A percentile compares a stretch with the other conserved stretches of the same genome.
These are phyloP conservation scores for Microtus richardsoni DNA, from an alignment of 2,113 vertebrate genomes.

Conservation along the genomic window DNA sequence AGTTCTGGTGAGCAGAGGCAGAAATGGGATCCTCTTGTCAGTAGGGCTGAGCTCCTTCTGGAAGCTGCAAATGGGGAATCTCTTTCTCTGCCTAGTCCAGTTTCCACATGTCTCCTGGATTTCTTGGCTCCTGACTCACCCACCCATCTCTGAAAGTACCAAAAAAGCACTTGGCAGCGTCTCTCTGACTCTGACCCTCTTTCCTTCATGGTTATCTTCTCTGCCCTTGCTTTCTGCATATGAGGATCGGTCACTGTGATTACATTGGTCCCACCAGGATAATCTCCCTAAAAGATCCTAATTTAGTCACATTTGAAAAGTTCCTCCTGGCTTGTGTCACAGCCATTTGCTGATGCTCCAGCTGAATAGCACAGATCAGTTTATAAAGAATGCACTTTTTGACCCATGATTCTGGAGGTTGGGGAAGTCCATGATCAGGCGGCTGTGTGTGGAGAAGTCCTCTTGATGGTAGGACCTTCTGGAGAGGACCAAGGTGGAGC, in stretches of 20 bases:
- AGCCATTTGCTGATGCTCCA: not conserved
- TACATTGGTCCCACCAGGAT: not conserved
- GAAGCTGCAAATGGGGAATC: not conserved
- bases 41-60: not conserved
- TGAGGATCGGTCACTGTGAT: not conserved
- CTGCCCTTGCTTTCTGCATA: not conserved
- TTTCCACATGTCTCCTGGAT: not conserved
- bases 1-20: not conserved
- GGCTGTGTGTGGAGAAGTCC: not conserved
- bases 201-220: not conserved
- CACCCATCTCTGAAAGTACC: not conserved
- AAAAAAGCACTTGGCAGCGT: not conserved
- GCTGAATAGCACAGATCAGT: not conserved
- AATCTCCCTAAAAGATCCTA: not conserved
- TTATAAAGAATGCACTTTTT: not conserved
- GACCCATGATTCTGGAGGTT: not conserved
- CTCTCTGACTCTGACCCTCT: not conserved
- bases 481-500: not conserved
- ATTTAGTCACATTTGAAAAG: not conserved
- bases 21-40: not conserved
- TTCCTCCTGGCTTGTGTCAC: not conserved
- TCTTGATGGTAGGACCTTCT: not conserved
- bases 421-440: not conserved
- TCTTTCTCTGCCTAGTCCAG: not conserved
- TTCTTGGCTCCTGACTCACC: not conserved